Evolutionary conservation across 2,113 vertebrate species (phyloP).

Genomic region (Nipponia nippon): DNA sequence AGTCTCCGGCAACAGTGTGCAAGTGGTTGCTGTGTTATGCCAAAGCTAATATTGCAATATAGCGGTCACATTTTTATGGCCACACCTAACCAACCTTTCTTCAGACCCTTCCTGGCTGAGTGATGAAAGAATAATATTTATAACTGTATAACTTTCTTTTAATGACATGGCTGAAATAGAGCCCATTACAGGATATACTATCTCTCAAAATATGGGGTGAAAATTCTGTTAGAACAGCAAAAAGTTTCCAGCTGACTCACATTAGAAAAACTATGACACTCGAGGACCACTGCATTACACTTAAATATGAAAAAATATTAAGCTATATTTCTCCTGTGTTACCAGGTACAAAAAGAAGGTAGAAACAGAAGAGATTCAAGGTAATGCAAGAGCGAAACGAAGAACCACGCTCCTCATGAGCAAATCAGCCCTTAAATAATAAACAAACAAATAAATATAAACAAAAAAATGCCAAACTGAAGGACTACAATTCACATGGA

Average conservation of each 20-base stretch:
- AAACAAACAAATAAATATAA: background rate
- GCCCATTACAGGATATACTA: background rate
- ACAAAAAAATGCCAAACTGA: background rate
- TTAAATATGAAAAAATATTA: accelerated
- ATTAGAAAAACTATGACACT: background rate
- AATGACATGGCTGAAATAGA: background rate
- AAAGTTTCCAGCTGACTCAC: background rate
- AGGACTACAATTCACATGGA: background rate
- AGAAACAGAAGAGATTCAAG: background rate
- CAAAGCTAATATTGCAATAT: background rate
- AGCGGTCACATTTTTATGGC: background rate
- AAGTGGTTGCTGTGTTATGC: background rate
- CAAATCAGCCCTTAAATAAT: background rate
- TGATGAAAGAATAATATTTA: background rate
- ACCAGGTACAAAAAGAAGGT: background rate
- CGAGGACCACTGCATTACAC: background rate
- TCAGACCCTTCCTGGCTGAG: background rate
- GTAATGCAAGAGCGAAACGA: background rate
- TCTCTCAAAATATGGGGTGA: background rate
- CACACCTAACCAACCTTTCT: background rate
- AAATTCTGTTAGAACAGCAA: background rate
- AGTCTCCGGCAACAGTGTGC: background rate
- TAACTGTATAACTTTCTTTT: background rate
- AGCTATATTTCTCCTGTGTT: background rate
- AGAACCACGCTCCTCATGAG: accelerated